Percentiles rank a stretch among this genome's conserved stretches.
phyloP scores from a whole-genome alignment of 2,888 invertebrate species.

The Pristionchus fissidentatus region DNA sequence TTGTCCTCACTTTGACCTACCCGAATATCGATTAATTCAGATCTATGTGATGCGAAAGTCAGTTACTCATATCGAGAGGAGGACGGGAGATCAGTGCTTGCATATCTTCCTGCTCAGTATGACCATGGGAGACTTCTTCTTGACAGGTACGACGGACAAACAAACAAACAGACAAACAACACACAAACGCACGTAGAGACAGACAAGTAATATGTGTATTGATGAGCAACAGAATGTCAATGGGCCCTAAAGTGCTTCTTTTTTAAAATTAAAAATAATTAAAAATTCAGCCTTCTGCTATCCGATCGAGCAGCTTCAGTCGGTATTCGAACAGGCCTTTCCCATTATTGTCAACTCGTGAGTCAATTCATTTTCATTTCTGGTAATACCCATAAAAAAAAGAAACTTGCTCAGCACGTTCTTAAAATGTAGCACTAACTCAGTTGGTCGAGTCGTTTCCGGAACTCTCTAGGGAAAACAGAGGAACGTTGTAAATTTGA shows the following conservation, averaged over 20 bases:
- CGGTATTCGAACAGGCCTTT: constrained; percentile 47
- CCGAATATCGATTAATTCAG: no score
- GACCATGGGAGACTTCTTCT: constrained; percentile 72
- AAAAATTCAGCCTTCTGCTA: constrained; percentile 70
- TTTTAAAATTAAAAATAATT: no score
- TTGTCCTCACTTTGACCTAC: no score
- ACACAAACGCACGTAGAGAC: background rate
- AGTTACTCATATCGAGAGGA: constrained; percentile 63
- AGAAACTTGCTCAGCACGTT: constrained; percentile 5
- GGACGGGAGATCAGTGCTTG: constrained; percentile 71
- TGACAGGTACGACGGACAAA: constrained; percentile 61
- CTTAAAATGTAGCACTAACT: background rate
- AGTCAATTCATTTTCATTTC: background rate
- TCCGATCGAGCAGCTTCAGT: constrained; percentile 68
- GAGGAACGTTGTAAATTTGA: no score
- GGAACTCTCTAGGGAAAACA: no score
- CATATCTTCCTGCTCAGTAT: constrained; percentile 73
- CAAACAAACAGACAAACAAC: background rate
- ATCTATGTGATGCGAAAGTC: constrained; percentile 65
- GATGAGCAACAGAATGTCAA: no score
- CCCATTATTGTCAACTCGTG: constrained; percentile 5
- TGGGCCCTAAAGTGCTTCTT: no score
- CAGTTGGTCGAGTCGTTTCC: background rate
- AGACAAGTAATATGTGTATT: no score
- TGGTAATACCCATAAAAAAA: constrained; percentile 9